These are phyloP conservation scores for Muscina levida DNA, from an alignment of 2,888 invertebrate genomes.

Conservation along the genomic window DNA sequence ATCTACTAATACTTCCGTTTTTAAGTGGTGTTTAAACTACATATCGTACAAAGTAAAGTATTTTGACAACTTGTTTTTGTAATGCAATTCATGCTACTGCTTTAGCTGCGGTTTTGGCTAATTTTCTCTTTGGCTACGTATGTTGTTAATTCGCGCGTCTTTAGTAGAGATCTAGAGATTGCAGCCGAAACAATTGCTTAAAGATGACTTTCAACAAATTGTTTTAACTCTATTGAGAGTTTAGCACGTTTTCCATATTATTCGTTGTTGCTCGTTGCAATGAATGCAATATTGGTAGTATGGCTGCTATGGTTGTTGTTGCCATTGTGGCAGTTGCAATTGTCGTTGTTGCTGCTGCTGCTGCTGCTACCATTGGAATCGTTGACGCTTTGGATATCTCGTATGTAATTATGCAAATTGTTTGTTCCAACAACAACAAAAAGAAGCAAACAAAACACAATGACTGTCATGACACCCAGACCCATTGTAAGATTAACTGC, in stretches of 20 bases:
- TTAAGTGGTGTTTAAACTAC: background rate
- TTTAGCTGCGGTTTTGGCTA: background rate
- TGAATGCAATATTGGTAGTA: slow-evolving; percentile 1
- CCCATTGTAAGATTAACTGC: slow-evolving; percentile 33
- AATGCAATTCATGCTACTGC: background rate
- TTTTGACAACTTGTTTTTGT: slow-evolving; percentile 50
- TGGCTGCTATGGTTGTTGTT: background rate
- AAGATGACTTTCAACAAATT: slow-evolving; percentile 53
- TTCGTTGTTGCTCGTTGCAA: slow-evolving; percentile 12
- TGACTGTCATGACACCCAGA: slow-evolving; percentile 31
- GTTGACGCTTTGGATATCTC: slow-evolving; percentile 37
- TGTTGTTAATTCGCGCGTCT: slow-evolving; percentile 31
- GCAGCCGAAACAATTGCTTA: slow-evolving; percentile 52
- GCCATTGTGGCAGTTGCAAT: background rate
- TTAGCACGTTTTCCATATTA: slow-evolving; percentile 43
- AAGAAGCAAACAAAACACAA: background rate
- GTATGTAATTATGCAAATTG: slow-evolving; percentile 58
- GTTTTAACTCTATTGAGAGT: slow-evolving; percentile 40
- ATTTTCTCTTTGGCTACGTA: background rate
- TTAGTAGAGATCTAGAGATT: slow-evolving; percentile 35
- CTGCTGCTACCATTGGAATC: slow-evolving; percentile 6
- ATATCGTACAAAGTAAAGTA: background rate
- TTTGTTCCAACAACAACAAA: slow-evolving; percentile 27
- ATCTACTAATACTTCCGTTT: slow-evolving; percentile 48
- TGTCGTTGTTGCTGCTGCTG: slow-evolving; percentile 27